Percentiles rank a stretch among this genome's conserved stretches.
Evolutionary conservation across 2,113 vertebrate genomes (phyloP).

Genomic region (Labeo catla): DNA sequence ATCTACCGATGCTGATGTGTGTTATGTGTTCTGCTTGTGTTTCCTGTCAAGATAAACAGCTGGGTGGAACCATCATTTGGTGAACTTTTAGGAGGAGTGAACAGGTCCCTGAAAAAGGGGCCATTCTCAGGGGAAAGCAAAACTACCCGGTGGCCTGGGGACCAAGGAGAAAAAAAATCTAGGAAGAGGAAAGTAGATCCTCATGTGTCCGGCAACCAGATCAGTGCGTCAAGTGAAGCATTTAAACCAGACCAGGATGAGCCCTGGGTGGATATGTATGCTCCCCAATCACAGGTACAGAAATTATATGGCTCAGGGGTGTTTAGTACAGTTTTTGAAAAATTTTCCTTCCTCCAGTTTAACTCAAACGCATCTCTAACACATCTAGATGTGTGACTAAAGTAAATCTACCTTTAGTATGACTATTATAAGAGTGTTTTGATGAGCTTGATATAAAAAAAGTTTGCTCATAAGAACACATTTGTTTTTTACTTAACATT

Average conservation of each 20-base stretch:
- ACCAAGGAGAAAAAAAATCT: slow-evolving; percentile 59
- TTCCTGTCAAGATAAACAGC: slow-evolving; percentile 60
- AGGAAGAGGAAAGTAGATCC: slow-evolving; percentile 74
- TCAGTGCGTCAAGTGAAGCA: slow-evolving; percentile 46
- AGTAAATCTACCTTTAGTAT: background rate
- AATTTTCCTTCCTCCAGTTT: background rate
- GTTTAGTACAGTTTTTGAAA: background rate
- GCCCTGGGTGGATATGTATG: slow-evolving; percentile 89
- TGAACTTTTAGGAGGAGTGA: slow-evolving; percentile 70
- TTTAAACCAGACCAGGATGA: slow-evolving; percentile 68
- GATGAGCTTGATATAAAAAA: background rate
- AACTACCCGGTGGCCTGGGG: slow-evolving; percentile 55
- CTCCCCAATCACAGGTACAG: slow-evolving; percentile 83
- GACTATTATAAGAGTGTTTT: background rate
- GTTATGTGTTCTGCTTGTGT: background rate
- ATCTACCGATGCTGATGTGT: background rate
- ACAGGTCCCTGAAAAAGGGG: slow-evolving; percentile 45
- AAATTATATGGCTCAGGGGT: background rate
- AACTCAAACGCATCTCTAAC: background rate
- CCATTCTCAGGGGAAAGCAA: slow-evolving; percentile 59
- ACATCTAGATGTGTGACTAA: background rate
- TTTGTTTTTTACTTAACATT: background rate
- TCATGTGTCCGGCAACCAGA: slow-evolving; percentile 33
- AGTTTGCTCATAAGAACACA: background rate
- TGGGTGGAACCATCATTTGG: slow-evolving; percentile 85